Percentiles rank a stretch among this genome's conserved stretches.
These are phyloP conservation scores for Perognathus longimembris DNA, from an alignment of 2,113 vertebrate genomes.

Conservation along the genomic window DNA sequence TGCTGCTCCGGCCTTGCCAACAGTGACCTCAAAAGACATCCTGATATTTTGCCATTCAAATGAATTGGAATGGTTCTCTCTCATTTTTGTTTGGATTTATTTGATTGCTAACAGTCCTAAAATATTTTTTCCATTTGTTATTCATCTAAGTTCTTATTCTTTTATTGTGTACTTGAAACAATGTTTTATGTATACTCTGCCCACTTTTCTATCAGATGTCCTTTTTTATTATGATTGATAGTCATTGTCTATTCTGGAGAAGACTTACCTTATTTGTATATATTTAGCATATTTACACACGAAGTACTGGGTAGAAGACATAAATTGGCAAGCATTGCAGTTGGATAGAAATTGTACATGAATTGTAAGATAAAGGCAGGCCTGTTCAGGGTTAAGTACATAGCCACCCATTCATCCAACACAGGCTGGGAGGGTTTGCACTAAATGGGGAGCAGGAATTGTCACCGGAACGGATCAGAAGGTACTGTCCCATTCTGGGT, in stretches of 20 bases:
- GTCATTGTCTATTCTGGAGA: background rate
- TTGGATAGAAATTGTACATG: background rate
- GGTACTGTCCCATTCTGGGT: background rate
- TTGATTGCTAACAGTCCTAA: background rate
- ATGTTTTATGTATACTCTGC: background rate
- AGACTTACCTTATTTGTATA: background rate
- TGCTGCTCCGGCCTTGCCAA: background rate
- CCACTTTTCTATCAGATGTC: background rate
- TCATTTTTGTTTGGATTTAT: slow-evolving; percentile 23
- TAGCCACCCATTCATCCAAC: too few species aligned
- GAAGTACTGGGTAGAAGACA: background rate
- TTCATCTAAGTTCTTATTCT: background rate
- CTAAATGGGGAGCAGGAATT: background rate
- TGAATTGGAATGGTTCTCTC: background rate
- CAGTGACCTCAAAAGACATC: background rate
- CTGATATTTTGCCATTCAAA: background rate
- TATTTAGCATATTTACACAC: background rate
- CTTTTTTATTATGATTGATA: background rate
- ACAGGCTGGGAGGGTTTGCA: background rate
- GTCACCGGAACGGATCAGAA: background rate
- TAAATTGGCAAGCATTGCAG: background rate
- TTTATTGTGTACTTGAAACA: background rate
- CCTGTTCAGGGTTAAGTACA: background rate
- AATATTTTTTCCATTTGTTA: background rate
- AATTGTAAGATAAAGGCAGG: background rate